These are phyloP conservation scores for Megamerina dolium DNA, from an alignment of 2,888 invertebrate species.

Conservation along the genomic window DNA sequence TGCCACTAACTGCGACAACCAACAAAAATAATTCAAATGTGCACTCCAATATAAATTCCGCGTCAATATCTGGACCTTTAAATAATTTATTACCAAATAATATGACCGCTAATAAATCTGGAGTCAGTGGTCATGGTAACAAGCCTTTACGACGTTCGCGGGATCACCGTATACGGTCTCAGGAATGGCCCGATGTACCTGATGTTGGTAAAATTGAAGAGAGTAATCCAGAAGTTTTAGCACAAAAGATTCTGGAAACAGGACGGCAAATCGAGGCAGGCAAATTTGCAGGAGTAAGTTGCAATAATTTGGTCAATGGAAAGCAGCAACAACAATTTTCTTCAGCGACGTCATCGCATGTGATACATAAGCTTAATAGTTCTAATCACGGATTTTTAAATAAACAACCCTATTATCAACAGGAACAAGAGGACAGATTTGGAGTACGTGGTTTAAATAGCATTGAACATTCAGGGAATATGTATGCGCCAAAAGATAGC, in stretches of 20 bases:
- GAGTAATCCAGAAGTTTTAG: conserved; percentile 83
- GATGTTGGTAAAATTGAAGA: conserved; percentile 87
- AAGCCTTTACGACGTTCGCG: conserved; percentile 59
- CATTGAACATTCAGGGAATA: conserved; percentile 14
- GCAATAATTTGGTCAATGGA: conserved; percentile 25
- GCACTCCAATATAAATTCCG: conserved; percentile 9
- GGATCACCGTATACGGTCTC: conserved; percentile 73
- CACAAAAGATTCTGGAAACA: conserved; percentile 84
- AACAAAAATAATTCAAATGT: conserved; percentile 7
- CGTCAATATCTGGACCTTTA: too few relatives aligned
- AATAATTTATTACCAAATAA: conserved; percentile 24
- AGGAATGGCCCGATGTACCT: conserved; percentile 88
- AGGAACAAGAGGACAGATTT: conserved; percentile 4
- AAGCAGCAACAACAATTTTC: conserved; percentile 8
- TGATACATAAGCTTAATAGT: conserved; percentile 10
- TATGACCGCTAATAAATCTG: conserved; percentile 7
- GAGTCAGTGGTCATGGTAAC: background rate
- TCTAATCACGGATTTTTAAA: conserved; percentile 10
- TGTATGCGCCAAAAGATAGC: conserved; percentile 30
- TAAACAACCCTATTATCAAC: conserved; percentile 15
- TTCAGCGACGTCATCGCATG: conserved; percentile 7
- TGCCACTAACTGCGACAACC: conserved; percentile 20
- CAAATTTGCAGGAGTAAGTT: conserved; percentile 52
- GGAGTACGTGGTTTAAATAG: conserved; percentile 15
- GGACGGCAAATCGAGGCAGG: conserved; percentile 85